Evolutionary conservation across 2,797 vertebrate species (phyloP).

Genomic region (Rhynchonycteris naso): DNA sequence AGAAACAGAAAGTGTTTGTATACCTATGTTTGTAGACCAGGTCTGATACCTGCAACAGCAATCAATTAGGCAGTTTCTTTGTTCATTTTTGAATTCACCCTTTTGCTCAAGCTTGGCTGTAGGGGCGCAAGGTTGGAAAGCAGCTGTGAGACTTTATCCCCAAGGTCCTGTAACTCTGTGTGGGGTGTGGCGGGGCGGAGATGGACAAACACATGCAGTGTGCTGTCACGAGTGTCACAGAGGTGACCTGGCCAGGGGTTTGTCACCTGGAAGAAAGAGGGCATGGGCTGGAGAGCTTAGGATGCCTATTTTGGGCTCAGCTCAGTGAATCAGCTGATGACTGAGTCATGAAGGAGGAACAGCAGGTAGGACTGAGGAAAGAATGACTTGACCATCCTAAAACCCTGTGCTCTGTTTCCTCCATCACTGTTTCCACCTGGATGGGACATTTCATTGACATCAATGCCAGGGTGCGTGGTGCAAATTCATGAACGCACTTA

Average conservation of each 20-base stretch:
- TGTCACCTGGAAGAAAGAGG: background rate
- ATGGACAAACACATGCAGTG: too few relatives aligned
- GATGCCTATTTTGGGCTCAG: background rate
- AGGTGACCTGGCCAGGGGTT: background rate
- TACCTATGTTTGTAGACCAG: background rate
- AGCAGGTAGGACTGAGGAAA: background rate
- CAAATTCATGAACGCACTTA: background rate
- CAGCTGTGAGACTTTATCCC: background rate
- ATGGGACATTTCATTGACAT: background rate
- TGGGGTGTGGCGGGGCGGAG: accelerated
- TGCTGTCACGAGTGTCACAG: background rate
- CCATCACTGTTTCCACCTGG: background rate
- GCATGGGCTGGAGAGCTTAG: too few relatives aligned
- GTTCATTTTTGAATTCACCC: background rate
- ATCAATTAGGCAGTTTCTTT: background rate
- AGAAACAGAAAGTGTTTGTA: background rate
- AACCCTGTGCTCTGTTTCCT: background rate
- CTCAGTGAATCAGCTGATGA: background rate
- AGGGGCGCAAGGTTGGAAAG: background rate
- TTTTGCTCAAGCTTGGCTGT: background rate
- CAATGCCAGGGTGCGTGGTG: too few relatives aligned
- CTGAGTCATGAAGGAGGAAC: background rate
- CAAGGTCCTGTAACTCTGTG: background rate
- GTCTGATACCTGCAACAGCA: background rate
- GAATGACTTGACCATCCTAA: background rate